Base-by-base conservation (phyloP, 2,888 invertebrate genomes). In the Platycheirus albimanus region DNA sequence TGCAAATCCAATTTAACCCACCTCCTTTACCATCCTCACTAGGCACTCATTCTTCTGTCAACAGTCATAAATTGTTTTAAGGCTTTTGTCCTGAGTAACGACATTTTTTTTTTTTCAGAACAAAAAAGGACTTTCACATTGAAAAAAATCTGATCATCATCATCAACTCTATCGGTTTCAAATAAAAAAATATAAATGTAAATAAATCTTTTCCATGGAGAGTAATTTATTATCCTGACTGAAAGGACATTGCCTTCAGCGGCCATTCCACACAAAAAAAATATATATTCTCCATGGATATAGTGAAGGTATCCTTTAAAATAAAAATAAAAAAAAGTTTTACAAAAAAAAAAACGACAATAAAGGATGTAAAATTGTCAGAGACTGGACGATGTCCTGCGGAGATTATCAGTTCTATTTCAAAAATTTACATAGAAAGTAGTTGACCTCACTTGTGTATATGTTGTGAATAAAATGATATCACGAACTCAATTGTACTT, bases 1-100 rank as follows among this genome's bases (percentile, higher is more conserved):
- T 83, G 83, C 83, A 83, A 83, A 83, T 83, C 83, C 64, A 78
- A 83, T 83, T 78, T 83, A 69, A 64, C 58, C 71, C 28, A 72
- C 49, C 15, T 19, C 45, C n/a, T 28, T 47, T 28, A 1, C 11
- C 49, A 20, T 24, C 10, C 41, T 51, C 33, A 17, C 24, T 58
- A 43, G n/a, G 5, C n/a, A 52, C 51, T 56, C 47, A 8, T 47
- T 70, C 76, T 54, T 72, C 28, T 77, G 61, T 83, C 61, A 63
- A 71, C 41, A 56, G 72, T 63, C 67, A 77, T 83, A 83, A 83
- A 83, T 83, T 77, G 47, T 67, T 67, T 41, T 49, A 47, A 66
- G 41, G 28, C 80, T 20, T 58, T 58, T 38, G 24, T 41, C 58
- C 41, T 58, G 38, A 41, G 15, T 41, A 17, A 28, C 24, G 58